These are phyloP conservation scores for Sebastes vulpes DNA, from an alignment of 2,797 vertebrate species.

Conservation along the genomic window DNA sequence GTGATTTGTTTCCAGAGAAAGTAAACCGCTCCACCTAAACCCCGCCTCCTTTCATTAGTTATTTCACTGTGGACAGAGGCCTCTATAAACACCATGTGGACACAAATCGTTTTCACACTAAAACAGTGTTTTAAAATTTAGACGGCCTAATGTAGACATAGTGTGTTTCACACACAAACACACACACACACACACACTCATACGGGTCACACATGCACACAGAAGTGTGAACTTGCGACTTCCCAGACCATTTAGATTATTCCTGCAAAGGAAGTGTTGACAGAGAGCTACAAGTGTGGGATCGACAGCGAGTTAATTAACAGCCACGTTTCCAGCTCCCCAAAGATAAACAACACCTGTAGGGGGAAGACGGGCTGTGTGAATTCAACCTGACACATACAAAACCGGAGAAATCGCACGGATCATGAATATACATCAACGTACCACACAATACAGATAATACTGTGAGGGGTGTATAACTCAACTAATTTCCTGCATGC, in stretches of 20 bases:
- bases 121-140: background rate
- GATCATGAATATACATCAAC: slow-evolving; percentile 45
- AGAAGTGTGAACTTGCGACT: slow-evolving; percentile 69
- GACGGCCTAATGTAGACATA: background rate
- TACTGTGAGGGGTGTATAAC: background rate
- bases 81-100: background rate
- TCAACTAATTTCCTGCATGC: slow-evolving; percentile 5
- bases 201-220: slow-evolving; percentile 5
- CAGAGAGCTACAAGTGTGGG: slow-evolving; percentile 57
- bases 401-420: slow-evolving; percentile 26
- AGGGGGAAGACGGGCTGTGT: slow-evolving; percentile 22
- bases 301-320: slow-evolving; percentile 73
- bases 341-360: slow-evolving; percentile 70
- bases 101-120: background rate
- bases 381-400: slow-evolving; percentile 54
- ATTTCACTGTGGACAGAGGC: background rate
- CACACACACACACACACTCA: background rate
- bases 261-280: slow-evolving; percentile 80
- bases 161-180: background rate
- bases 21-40: background rate
- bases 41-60: background rate
- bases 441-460: slow-evolving; percentile 16
- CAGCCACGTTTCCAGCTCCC: slow-evolving; percentile 58
- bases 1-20: background rate
- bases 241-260: slow-evolving; percentile 75